These are phyloP conservation scores for Aeoliscus strigatus DNA, from an alignment of 2,797 vertebrate species.

Conservation along the genomic window DNA sequence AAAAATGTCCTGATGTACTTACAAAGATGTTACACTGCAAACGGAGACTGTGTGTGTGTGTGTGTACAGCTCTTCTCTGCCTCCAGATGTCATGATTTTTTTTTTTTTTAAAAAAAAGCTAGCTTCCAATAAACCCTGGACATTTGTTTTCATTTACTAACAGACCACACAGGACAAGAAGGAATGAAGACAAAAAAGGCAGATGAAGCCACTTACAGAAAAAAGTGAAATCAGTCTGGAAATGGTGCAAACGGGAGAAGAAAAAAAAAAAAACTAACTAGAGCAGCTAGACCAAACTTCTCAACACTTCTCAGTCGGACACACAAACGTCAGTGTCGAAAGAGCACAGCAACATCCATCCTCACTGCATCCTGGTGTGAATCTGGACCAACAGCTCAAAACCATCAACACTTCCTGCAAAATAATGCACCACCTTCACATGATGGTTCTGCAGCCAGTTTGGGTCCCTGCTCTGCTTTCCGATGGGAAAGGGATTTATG, in stretches of 20 bases:
- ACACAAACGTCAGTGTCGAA: too few relatives aligned
- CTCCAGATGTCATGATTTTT: too few relatives aligned
- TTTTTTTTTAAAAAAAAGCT: too few relatives aligned
- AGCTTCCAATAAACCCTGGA: too few relatives aligned
- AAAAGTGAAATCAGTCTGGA: slow-evolving; percentile 14
- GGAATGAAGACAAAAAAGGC: slow-evolving; percentile 41
- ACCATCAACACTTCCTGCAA: too few relatives aligned
- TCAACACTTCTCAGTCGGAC: slow-evolving; percentile 17
- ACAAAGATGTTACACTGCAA: too few relatives aligned
- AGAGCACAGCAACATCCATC: slow-evolving; percentile 27
- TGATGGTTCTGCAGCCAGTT: slow-evolving; percentile 1
- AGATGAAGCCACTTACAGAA: slow-evolving; percentile 3
- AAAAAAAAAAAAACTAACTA: slow-evolving; percentile 22
- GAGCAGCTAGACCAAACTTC: slow-evolving; percentile 24
- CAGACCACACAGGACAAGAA: slow-evolving; percentile 32
- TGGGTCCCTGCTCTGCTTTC: not conserved
- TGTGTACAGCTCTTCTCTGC: too few relatives aligned
- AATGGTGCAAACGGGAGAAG: slow-evolving; percentile 11
- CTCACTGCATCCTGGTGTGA: slow-evolving; percentile 12
- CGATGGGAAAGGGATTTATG: slow-evolving; percentile 22
- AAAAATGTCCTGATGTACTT: too few relatives aligned
- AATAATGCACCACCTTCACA: slow-evolving; percentile 1
- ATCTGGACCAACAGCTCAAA: too few relatives aligned
- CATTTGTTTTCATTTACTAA: slow-evolving; percentile 30
- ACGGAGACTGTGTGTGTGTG: too few relatives aligned